Conservation (phyloP, 2,113 vertebrate species). For the Colaptes auratus region DNA sequence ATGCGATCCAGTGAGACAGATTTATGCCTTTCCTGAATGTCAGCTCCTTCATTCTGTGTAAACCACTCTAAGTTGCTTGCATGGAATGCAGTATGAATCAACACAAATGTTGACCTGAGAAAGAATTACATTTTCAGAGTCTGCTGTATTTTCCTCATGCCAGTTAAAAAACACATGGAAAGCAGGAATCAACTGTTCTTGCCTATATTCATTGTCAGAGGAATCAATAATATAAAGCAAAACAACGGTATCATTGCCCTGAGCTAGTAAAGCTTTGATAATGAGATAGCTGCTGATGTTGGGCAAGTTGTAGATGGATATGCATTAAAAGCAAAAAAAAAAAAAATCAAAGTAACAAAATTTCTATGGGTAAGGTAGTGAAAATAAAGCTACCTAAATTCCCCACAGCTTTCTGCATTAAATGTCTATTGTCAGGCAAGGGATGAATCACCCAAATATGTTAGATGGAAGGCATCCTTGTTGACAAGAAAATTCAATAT, state of each 20-base stretch:
- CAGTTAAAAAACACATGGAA: neutral
- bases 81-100: neutral
- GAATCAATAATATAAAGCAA: constrained; percentile 5
- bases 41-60: neutral
- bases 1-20: neutral
- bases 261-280: neutral
- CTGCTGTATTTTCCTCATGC: neutral
- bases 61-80: neutral
- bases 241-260: neutral
- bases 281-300: neutral
- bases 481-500: constrained; percentile 36
- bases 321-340: neutral
- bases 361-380: neutral
- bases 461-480: constrained; percentile 11
- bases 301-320: neutral
- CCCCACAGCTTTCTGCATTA: neutral
- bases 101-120: neutral
- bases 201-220: neutral
- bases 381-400: neutral
- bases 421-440: neutral
- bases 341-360: neutral
- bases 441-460: constrained; percentile 8
- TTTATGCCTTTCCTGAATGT: neutral
- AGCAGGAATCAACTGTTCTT: neutral
- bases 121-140: neutral